Evolutionary conservation across 2,888 invertebrate species (phyloP).

Genomic region (Hirtodrosophila trivittata): DNA sequence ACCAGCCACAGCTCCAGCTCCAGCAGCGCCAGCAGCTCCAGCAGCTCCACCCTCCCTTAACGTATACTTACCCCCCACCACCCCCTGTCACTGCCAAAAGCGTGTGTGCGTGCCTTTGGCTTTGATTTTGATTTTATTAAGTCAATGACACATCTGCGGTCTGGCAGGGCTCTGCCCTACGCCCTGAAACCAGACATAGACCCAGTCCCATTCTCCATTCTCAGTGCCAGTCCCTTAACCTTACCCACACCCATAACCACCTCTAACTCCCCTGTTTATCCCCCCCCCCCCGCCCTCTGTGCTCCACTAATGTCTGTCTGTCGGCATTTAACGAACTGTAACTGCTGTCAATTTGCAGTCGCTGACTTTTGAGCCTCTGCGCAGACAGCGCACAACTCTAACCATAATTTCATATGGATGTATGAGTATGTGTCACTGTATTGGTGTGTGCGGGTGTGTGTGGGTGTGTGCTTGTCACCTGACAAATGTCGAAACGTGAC

Average conservation of each 20-base stretch:
- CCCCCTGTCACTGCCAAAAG: slow-evolving; percentile 32
- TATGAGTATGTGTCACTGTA: background rate
- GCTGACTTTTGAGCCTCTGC: slow-evolving; percentile 73
- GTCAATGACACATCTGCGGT: slow-evolving; percentile 80
- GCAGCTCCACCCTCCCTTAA: background rate
- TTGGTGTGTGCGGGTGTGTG: slow-evolving; percentile 7
- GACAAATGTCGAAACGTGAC: slow-evolving; percentile 79
- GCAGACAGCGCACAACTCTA: slow-evolving; percentile 40
- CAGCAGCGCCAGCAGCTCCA: background rate
- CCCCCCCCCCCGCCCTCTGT: background rate
- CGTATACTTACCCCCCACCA: background rate
- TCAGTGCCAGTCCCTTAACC: background rate
- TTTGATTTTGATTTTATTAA: slow-evolving; percentile 80
- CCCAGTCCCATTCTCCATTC: background rate
- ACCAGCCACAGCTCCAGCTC: no score
- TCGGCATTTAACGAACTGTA: slow-evolving; percentile 79
- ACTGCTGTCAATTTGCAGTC: slow-evolving; percentile 81
- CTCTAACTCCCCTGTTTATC: background rate
- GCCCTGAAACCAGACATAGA: background rate
- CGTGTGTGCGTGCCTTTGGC: slow-evolving; percentile 72
- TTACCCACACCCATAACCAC: slow-evolving; percentile 2
- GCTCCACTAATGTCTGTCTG: slow-evolving; percentile 26
- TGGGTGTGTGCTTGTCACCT: slow-evolving; percentile 57
- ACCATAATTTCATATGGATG: slow-evolving; percentile 60
- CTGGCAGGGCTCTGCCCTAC: slow-evolving; percentile 39